Base-by-base conservation (phyloP, 2,888 invertebrate species). In the Bruchidius siliquastri region DNA sequence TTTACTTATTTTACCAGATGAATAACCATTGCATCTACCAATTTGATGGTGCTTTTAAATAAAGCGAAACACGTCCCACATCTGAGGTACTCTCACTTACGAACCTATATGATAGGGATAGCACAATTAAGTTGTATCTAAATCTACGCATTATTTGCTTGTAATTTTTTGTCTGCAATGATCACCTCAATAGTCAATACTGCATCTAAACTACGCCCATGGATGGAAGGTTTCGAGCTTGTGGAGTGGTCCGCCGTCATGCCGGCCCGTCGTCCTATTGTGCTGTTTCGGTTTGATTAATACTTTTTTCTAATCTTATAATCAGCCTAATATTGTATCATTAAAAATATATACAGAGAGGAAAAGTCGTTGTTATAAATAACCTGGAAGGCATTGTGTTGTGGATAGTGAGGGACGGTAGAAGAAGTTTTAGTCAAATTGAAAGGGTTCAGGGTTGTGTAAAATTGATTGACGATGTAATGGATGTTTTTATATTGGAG, bases 211-310 rank as follows among this genome's bases (percentile, higher is more conserved):
- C 13, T 49, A 49, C 49, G 49, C 49, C 18, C 49, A 49, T 49
- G 49, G 1, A 1, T 49, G 1, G 18, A 49, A 8, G 49, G 13
- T 8, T 49, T 13, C 13, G 8, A 30, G 18, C 49, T 18, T 13
- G 13, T 13, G 13, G 49, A 49, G 18, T 49, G 49, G 49, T 49
- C 49, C 49, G 13, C 49, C 49, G 18, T 49, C 49, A 4, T 30
- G 1, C 18, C 49, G 6, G 13, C 18, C 49, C 49, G 18, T 69
- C 21, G 70, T 74, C 69, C 72, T 67, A 73, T 72, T 73, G 74
- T 74, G 74, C 71, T 30, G 71, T 71, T 71, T 66, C 69, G 21
- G 68, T 74, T 74, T 74, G 72, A 74, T 74, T 74, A 74, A 74
- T 74, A 72, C 71, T 74, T 71, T 22, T 67, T 22, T 71, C 72